A percentile compares a stretch with the other conserved stretches of the same genome.
Evolutionary conservation across 2,113 vertebrate genomes (phyloP).

Genomic region (Emberiza fucata): DNA sequence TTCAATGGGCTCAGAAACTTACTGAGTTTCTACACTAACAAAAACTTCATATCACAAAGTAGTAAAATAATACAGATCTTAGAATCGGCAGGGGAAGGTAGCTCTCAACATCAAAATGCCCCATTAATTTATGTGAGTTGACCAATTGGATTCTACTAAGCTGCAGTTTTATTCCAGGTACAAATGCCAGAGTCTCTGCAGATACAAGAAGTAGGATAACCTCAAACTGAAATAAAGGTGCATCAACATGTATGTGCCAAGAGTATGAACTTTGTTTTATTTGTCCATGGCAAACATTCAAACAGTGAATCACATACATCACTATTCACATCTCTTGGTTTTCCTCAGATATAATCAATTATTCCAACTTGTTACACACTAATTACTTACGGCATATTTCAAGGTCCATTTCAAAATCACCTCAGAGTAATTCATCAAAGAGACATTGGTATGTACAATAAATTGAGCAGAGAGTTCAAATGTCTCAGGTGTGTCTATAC

Average conservation of each 20-base stretch:
- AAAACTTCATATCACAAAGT: neutral
- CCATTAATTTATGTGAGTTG: rapidly evolving
- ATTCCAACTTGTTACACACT: conserved; percentile 28
- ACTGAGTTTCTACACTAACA: neutral
- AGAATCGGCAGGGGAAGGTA: neutral
- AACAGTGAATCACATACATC: conserved; percentile 1
- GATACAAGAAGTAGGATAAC: neutral
- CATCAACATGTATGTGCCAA: neutral
- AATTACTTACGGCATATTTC: conserved; percentile 39
- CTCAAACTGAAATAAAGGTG: neutral
- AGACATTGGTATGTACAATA: conserved; percentile 33
- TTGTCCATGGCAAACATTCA: neutral
- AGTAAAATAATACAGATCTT: neutral
- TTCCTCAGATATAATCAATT: conserved; percentile 47
- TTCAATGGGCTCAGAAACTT: neutral
- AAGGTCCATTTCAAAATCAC: conserved; percentile 37
- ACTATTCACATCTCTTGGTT: conserved; percentile 6
- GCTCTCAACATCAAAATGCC: neutral
- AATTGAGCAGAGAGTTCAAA: neutral
- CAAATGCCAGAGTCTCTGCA: neutral
- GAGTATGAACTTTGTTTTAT: neutral
- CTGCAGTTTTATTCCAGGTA: neutral
- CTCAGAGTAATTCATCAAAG: neutral
- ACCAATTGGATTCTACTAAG: neutral
- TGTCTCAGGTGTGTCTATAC: conserved; percentile 19